Evolutionary conservation across 1,140 invertebrate genomes (phyloP).

Genomic region (Ericerus pela): DNA sequence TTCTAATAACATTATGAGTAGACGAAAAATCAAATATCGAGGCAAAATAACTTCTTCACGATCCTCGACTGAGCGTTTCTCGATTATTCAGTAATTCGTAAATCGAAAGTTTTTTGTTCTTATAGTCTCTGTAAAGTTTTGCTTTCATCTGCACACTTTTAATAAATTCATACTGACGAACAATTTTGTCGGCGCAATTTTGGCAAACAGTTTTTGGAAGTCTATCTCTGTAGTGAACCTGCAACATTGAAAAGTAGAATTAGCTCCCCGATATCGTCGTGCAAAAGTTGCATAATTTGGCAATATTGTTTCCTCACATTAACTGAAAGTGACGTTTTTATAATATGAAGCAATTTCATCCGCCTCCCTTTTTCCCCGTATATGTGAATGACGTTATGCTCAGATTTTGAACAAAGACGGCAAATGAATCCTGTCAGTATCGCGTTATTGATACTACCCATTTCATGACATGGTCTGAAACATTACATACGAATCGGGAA

Average conservation of each 20-base stretch:
- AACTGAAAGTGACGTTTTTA: constrained; percentile 56
- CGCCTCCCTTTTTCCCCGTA: constrained; percentile 57
- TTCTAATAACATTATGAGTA: too few relatives aligned
- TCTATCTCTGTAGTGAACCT: not conserved
- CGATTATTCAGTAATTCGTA: not conserved
- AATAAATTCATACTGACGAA: constrained; percentile 4
- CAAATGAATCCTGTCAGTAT: constrained; percentile 61
- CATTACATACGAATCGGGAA: too few relatives aligned
- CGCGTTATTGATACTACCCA: constrained; percentile 59
- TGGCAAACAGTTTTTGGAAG: constrained; percentile 4
- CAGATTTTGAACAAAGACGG: constrained; percentile 63
- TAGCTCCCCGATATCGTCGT: not conserved
- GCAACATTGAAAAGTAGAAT: not conserved
- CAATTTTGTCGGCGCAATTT: not conserved
- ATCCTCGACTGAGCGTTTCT: too few relatives aligned
- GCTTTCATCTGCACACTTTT: not conserved
- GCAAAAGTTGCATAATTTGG: not conserved
- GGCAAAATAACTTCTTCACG: too few relatives aligned
- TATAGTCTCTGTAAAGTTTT: not conserved
- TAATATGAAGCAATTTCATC: constrained; percentile 53
- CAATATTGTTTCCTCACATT: constrained; percentile 41
- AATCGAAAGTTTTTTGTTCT: not conserved
- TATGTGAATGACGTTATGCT: constrained; percentile 57
- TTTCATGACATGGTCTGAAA: too few relatives aligned
- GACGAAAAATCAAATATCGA: too few relatives aligned